phyloP scores from a whole-genome alignment of 2,888 invertebrate genomes.

The Pardosa pseudoannulata region DNA sequence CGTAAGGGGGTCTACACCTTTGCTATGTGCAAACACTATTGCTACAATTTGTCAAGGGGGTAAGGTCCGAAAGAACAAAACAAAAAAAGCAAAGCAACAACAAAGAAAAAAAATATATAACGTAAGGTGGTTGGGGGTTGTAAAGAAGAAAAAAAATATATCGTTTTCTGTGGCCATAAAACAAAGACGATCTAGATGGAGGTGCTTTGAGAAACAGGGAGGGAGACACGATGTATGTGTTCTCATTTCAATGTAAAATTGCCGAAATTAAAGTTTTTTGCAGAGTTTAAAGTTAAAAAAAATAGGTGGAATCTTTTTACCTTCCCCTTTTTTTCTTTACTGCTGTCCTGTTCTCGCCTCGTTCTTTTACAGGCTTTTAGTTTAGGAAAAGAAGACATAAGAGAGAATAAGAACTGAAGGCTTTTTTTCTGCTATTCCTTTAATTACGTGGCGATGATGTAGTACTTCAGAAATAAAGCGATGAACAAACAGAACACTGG shows the following conservation, averaged over 20 bases:
- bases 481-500: no score
- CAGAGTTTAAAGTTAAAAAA: conserved; percentile 6
- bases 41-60: conserved; percentile 61
- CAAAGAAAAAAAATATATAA: no score
- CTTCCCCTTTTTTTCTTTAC: not conserved
- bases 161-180: conserved; percentile 37
- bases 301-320: not conserved
- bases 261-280: conserved; percentile 21
- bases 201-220: not conserved
- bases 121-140: conserved; percentile 19
- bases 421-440: not conserved
- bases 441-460: not conserved
- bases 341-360: not conserved
- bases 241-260: conserved; percentile 8
- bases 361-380: not conserved
- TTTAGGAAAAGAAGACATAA: not conserved
- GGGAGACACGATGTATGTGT: conserved; percentile 6
- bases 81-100: no score
- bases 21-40: conserved; percentile 66
- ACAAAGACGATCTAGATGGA: conserved; percentile 38
- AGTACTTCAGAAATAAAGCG: no score
- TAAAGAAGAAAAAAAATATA: conserved; percentile 4
- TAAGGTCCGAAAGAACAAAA: no score
- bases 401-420: not conserved
- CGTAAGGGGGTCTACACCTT: conserved; percentile 38